Conservation (phyloP, 2,888 invertebrate genomes). For the Drosophila koepferae region DNA sequence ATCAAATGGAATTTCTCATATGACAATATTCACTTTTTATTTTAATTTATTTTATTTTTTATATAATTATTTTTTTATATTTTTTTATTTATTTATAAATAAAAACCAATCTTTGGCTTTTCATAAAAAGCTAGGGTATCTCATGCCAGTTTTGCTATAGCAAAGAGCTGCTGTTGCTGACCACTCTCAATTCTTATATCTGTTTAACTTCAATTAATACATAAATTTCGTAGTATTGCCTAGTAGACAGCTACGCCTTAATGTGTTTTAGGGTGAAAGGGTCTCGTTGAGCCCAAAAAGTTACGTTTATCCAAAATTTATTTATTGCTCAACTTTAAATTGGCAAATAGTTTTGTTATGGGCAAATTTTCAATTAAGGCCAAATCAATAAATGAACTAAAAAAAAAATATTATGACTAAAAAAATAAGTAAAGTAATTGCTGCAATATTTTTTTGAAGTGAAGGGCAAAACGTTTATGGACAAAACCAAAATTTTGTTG, state of each 20-base stretch:
- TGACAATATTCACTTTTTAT: no score
- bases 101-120: not conserved
- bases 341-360: not conserved
- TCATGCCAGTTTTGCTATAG: no score
- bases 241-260: not conserved
- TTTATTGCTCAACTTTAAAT: conserved; percentile 6
- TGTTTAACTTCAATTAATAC: not conserved
- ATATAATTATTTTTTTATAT: no score
- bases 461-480: conserved; percentile 15
- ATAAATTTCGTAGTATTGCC: not conserved
- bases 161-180: not conserved
- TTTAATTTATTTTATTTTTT: no score
- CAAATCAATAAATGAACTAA: conserved; percentile 18
- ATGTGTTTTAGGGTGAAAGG: not conserved
- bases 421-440: not conserved
- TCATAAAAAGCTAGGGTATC: not conserved
- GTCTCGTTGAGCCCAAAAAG: not conserved
- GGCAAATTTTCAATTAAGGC: conserved; percentile 9
- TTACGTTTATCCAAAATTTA: not conserved
- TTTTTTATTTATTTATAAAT: no score
- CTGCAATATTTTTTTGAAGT: conserved; percentile 4
- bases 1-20: not conserved
- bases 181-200: not conserved
- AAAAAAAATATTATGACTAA: not conserved
- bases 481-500: not conserved